A percentile compares a stretch with the other conserved stretches of the same genome.
These are phyloP conservation scores for Alces alces DNA, from an alignment of 2,113 vertebrate genomes.

Conservation along the genomic window DNA sequence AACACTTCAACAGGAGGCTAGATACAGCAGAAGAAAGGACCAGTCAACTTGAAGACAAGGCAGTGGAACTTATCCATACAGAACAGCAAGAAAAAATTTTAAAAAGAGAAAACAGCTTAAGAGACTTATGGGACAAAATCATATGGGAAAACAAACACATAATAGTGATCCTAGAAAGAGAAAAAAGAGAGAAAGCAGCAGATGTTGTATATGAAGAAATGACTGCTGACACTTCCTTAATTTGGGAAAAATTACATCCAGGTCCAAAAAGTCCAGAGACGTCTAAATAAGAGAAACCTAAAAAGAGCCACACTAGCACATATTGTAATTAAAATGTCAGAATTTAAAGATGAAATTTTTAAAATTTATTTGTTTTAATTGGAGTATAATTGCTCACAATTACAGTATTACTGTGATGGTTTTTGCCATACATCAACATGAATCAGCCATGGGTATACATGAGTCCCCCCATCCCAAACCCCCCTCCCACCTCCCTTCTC, in stretches of 20 bases:
- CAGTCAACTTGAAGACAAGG: background rate
- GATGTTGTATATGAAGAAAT: background rate
- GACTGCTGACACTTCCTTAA: background rate
- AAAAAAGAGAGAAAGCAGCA: background rate
- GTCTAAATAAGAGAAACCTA: background rate
- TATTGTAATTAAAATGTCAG: background rate
- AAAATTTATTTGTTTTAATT: background rate
- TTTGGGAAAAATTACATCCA: background rate
- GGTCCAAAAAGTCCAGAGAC: background rate
- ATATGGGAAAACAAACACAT: background rate
- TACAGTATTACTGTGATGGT: background rate
- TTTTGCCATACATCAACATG: background rate
- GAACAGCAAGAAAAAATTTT: background rate
- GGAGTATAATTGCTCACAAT: background rate
- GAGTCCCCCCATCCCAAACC: fast-evolving
- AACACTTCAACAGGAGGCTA: background rate
- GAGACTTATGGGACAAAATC: background rate
- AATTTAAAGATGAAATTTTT: background rate
- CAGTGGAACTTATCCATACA: background rate
- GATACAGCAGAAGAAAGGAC: background rate
- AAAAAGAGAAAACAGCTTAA: background rate
- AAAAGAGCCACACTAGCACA: background rate
- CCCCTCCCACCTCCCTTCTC: background rate
- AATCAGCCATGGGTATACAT: background rate
- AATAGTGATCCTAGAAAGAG: background rate